Conservation (phyloP, 2,888 invertebrate species). For the Drosophila villosipedis region DNA sequence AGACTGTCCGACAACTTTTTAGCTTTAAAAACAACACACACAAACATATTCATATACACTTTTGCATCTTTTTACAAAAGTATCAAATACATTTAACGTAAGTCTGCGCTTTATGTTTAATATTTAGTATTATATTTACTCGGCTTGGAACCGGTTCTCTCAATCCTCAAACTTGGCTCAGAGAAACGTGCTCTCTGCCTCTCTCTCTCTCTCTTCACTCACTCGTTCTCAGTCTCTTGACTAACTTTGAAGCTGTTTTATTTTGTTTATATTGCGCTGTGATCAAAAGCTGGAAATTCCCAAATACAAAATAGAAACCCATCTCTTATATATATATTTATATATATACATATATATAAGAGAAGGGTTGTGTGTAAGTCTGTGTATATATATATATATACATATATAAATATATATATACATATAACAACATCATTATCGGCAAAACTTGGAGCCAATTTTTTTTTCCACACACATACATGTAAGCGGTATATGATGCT, state of each 20-base stretch:
- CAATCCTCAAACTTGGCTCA: too few relatives aligned
- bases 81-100: conserved; percentile 38
- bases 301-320: conserved; percentile 50
- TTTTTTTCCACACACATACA: not conserved
- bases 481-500: conserved; percentile 32
- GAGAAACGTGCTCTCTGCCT: not conserved
- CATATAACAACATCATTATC: conserved; percentile 52
- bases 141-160: conserved; percentile 43
- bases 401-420: conserved; percentile 11
- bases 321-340: conserved; percentile 42
- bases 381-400: too few relatives aligned
- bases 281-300: conserved; percentile 76
- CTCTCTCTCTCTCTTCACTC: conserved; percentile 2
- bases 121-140: conserved; percentile 29
- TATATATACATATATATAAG: conserved; percentile 14
- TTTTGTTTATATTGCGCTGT: conserved; percentile 42
- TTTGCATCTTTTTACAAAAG: conserved; percentile 17
- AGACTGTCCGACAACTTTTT: conserved; percentile 27
- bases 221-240: not conserved
- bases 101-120: conserved; percentile 13
- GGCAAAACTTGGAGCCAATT: conserved; percentile 20
- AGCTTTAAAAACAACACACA: conserved; percentile 28
- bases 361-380: too few relatives aligned
- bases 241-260: conserved; percentile 29
- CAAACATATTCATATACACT: not conserved